phyloP scores from a whole-genome alignment of 2,113 vertebrate genomes.

The Odontesthes bonariensis region DNA sequence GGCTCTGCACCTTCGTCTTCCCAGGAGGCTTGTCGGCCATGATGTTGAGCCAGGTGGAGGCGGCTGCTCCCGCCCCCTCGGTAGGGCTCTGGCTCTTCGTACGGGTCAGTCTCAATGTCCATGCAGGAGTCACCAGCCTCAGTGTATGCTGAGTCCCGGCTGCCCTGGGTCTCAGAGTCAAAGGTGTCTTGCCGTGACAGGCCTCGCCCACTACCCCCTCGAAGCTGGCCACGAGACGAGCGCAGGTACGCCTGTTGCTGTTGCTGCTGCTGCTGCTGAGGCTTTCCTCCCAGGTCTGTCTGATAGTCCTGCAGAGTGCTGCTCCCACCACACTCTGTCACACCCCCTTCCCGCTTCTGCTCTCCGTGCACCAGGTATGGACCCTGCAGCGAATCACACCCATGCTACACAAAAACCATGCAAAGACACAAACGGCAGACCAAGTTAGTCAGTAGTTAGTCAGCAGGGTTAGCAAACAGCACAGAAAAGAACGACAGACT shows the following conservation, averaged over 20 bases:
- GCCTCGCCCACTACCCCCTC: slow-evolving; percentile 78
- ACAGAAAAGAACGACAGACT: slow-evolving; percentile 7
- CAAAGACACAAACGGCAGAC: slow-evolving; percentile 78
- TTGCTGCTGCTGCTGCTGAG: slow-evolving; percentile 75
- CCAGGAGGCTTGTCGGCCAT: slow-evolving; percentile 87
- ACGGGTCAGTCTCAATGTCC: slow-evolving; percentile 95
- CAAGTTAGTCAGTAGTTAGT: slow-evolving; percentile 72
- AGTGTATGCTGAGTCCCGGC: slow-evolving; percentile 93
- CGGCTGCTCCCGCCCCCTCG: slow-evolving; percentile 71
- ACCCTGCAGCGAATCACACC: slow-evolving; percentile 83
- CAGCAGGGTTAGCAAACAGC: slow-evolving; percentile 50
- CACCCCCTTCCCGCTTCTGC: slow-evolving; percentile 84
- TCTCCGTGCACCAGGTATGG: slow-evolving; percentile 91
- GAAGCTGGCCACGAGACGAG: slow-evolving; percentile 78
- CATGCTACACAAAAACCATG: slow-evolving; percentile 81
- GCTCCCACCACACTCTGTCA: slow-evolving; percentile 83
- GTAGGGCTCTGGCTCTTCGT: slow-evolving; percentile 89
- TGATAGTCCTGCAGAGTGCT: slow-evolving; percentile 85
- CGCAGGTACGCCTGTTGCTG: slow-evolving; percentile 80
- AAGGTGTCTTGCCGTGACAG: slow-evolving; percentile 94
- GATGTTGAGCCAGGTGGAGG: slow-evolving; percentile 81
- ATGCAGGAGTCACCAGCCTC: slow-evolving; percentile 92
- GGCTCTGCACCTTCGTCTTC: slow-evolving; percentile 88
- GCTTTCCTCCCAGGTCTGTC: slow-evolving; percentile 82
- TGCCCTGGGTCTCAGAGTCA: slow-evolving; percentile 92